Percentiles rank a stretch among this genome's conserved stretches.
Evolutionary conservation across 2,888 invertebrate species (phyloP).

Genomic region (Silvanus unidentatus): DNA sequence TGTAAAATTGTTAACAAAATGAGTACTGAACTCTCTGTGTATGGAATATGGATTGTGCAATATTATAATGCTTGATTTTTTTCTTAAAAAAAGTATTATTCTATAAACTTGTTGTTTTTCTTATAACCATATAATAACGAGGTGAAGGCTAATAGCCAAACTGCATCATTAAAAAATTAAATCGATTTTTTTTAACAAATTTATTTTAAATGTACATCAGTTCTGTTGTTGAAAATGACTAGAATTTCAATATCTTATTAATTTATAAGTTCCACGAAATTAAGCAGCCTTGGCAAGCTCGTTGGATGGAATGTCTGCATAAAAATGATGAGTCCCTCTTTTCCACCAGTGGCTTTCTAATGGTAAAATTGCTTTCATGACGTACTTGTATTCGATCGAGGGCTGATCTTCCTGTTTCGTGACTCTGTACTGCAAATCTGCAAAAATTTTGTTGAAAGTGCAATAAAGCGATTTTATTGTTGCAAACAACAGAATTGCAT

Average conservation of each 20-base stretch:
- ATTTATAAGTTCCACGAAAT: neutral
- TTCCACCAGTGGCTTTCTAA: conserved; percentile 35
- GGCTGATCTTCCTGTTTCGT: conserved; percentile 21
- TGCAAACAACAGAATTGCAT: too few relatives aligned
- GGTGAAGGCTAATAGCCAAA: too few relatives aligned
- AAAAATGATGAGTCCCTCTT: conserved; percentile 34
- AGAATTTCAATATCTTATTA: neutral
- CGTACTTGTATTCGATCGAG: conserved; percentile 36
- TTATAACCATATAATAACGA: too few relatives aligned
- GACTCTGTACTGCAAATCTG: conserved; percentile 6
- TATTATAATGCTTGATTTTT: conserved; percentile 37
- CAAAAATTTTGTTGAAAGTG: conserved; percentile 4
- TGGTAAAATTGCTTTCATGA: conserved; percentile 27
- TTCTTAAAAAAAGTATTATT: conserved; percentile 34
- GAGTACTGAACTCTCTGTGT: conserved; percentile 21
- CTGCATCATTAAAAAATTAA: too few relatives aligned
- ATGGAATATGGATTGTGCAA: conserved; percentile 31
- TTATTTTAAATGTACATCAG: conserved; percentile 1
- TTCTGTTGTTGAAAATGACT: neutral
- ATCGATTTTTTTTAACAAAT: too few relatives aligned
- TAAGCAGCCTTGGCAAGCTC: too few relatives aligned
- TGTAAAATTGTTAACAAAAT: conserved; percentile 18
- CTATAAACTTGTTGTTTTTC: conserved; percentile 13
- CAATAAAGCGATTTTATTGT: too few relatives aligned
- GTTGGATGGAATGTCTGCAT: conserved; percentile 17